Evolutionary conservation across 2,888 invertebrate genomes (phyloP).

Genomic region (Catotricha subobsoleta): DNA sequence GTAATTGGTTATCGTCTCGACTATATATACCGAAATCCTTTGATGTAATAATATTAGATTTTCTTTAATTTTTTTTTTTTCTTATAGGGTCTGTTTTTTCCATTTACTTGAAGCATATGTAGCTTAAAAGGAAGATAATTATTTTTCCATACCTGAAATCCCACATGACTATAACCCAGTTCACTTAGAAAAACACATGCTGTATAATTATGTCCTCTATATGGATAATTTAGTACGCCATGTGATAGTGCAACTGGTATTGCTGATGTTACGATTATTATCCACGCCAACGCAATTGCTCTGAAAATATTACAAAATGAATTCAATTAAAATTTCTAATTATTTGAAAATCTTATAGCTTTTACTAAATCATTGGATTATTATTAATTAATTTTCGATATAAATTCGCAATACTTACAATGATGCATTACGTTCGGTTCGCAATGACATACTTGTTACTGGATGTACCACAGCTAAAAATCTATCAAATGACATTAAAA

Average conservation of each 20-base stretch:
- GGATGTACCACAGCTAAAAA: constrained; percentile 90
- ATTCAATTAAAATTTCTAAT: no score
- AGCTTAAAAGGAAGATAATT: neutral
- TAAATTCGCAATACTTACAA: constrained; percentile 24
- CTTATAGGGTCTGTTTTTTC: no score
- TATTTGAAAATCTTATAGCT: no score
- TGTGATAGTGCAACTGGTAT: constrained; percentile 61
- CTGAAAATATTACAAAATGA: constrained; percentile 20
- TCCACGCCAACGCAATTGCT: constrained; percentile 65
- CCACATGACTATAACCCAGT: constrained; percentile 35
- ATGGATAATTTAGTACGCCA: constrained; percentile 50
- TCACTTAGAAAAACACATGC: constrained; percentile 50
- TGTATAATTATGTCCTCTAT: constrained; percentile 42
- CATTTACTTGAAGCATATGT: no score
- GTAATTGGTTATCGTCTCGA: no score
- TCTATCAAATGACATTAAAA: constrained; percentile 81
- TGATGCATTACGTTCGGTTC: constrained; percentile 66
- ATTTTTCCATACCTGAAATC: constrained; percentile 25
- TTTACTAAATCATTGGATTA: no score
- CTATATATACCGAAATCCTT: no score
- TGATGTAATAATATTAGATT: no score
- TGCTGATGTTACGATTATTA: constrained; percentile 58
- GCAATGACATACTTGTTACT: constrained; percentile 67
- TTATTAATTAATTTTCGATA: no score
- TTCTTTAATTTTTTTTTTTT: no score